phyloP scores from a whole-genome alignment of 2,797 vertebrate species.

The Anomalospiza imberbis region DNA sequence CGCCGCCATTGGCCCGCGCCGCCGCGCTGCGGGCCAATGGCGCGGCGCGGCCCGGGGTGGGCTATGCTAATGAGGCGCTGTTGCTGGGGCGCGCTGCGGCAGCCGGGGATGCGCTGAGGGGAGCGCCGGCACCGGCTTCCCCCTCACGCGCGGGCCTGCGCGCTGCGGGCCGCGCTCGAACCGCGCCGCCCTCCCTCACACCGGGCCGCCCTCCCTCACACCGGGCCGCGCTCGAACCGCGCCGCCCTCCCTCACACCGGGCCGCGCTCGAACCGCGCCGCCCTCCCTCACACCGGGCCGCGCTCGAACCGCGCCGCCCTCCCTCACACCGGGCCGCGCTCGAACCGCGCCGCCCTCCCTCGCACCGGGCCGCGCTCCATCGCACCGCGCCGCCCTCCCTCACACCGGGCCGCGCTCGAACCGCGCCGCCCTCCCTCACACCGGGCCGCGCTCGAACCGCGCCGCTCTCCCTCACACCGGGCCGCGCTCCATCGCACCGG shows the following conservation, averaged over 20 bases:
- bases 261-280: too few relatives aligned
- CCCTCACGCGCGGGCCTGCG: background rate
- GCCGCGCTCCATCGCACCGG: background rate
- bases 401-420: background rate
- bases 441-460: background rate
- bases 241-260: background rate
- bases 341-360: too few relatives aligned
- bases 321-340: background rate
- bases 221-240: background rate
- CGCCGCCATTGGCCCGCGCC: constrained; percentile 85
- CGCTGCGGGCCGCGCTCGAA: background rate
- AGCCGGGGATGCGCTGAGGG: background rate
- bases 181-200: too few relatives aligned
- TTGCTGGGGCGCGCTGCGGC: constrained; percentile 85
- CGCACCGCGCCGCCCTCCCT: too few relatives aligned
- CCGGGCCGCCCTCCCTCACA: background rate
- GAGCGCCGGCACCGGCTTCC: background rate
- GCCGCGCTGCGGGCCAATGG: constrained; percentile 87
- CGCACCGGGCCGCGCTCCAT: background rate
- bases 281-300: background rate
- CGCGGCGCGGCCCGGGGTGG: constrained; percentile 88
- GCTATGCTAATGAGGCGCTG: constrained; percentile 99
- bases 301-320: too few relatives aligned
- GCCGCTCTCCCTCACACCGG: background rate
- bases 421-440: background rate